Evolutionary conservation across 2,797 vertebrate genomes (phyloP), one percentile per base, ranked within the genome.

Genomic region (Toxotes lorentzi): DNA sequence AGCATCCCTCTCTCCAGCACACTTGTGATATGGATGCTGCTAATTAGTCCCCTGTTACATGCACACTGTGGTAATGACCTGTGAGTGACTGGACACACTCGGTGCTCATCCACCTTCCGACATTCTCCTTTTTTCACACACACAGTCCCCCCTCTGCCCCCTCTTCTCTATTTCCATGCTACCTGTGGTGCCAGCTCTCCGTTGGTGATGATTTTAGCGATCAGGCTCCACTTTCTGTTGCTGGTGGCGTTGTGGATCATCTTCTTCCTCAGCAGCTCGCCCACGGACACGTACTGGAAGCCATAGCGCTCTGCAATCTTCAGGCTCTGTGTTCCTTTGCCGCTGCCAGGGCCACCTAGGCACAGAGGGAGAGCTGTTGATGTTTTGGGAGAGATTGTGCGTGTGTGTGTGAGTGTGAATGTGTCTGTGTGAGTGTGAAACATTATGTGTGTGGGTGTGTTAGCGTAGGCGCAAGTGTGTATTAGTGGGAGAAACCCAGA

Each of bases 121-220:
- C 70, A 41, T 72, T 32, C 41, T 41, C 62, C 19, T 66, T 40
- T 4, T 35, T 30, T 24, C 62, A 23, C 45, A 64, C 23, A 66
- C 62, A 50, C 57, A 47, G 27, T 30, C 27, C 3, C 19, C 6
- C 11, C 32, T 13, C 43, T 5, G 30, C n/a, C 23, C 16, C 21
- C 14, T 53, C 13, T 35, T 21, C 40, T 70, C 54, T 63, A 32
- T 68, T 30, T 34, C 57, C 63, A 23, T 11, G 9, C 70, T 97
- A 99, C 98, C 98, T 99, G 98, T 47, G 98, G 98, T 38, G 98
- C 98, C 92, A 99, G 85, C 89, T 99, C 98, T 79, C 98, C 98
- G 3, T 97, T 99, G 86, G 98, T 99, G 92, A 99, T 99, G 91
- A 99, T 99, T 93, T 97, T 98, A 40, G 98, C 98, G 54, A 99